Evolutionary conservation across 2,113 vertebrate genomes (phyloP).

Genomic region (Chrysochloris asiatica): DNA sequence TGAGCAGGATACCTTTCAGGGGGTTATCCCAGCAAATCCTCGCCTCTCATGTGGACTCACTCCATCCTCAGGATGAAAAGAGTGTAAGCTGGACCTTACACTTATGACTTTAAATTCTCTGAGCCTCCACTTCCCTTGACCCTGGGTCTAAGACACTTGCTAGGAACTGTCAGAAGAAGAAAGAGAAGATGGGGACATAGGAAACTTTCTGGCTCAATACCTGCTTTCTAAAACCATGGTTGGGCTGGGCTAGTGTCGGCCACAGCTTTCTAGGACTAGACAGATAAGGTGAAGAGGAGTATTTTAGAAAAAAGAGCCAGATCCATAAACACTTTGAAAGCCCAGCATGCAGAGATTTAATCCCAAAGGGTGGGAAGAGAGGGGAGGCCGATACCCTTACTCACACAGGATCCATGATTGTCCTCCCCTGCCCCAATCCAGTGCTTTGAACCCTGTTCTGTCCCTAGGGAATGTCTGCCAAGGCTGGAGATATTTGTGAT

Average conservation of each 20-base stretch:
- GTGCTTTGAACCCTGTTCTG: neutral
- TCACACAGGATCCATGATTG: neutral
- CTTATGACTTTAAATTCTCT: neutral
- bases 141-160: neutral
- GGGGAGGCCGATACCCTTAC: no score
- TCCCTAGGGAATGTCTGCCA: neutral
- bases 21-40: neutral
- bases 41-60: neutral
- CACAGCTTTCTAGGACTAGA: neutral
- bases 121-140: neutral
- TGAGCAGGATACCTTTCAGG: neutral
- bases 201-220: neutral
- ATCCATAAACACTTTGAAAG: neutral
- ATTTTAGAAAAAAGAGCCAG: neutral
- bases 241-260: neutral
- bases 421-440: neutral
- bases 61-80: rapidly evolving
- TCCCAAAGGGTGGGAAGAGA: neutral
- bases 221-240: neutral
- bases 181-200: neutral
- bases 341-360: neutral
- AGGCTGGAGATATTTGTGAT: neutral
- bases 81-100: neutral
- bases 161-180: neutral
- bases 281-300: neutral